Conservation (phyloP, 2,113 vertebrate genomes). For the Cinclus mexicanus region DNA sequence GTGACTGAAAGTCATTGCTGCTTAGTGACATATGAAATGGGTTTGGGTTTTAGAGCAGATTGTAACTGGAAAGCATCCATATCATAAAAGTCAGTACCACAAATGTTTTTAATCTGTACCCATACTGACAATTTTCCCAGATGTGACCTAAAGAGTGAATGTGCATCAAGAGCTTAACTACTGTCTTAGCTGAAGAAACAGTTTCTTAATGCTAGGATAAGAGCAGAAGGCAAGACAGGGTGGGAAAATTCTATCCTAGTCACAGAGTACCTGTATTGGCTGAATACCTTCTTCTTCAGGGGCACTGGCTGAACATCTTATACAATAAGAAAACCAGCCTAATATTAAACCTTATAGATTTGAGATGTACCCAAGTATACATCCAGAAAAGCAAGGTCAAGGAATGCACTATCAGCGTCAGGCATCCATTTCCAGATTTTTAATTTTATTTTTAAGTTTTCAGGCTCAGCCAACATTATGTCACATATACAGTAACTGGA, state of each 20-base stretch:
- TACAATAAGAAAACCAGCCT: background rate
- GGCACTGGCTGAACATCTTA: background rate
- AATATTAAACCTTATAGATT: background rate
- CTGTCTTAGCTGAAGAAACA: background rate
- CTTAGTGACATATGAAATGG: slow-evolving; percentile 50
- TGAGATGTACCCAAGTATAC: background rate
- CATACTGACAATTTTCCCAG: background rate
- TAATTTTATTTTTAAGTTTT: background rate
- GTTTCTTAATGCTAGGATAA: background rate
- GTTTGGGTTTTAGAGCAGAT: slow-evolving; percentile 39
- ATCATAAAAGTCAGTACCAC: slow-evolving; percentile 8
- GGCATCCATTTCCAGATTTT: background rate
- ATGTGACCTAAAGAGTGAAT: background rate
- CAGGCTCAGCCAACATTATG: background rate
- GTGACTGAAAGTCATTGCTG: slow-evolving; percentile 29
- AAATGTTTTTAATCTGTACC: background rate
- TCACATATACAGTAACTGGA: background rate
- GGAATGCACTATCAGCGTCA: background rate
- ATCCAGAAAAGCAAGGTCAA: background rate
- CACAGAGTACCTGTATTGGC: background rate
- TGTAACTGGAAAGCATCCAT: slow-evolving; percentile 11
- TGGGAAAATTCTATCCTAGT: background rate
- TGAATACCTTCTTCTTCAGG: background rate
- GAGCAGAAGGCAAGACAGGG: background rate
- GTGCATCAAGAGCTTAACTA: background rate